A percentile compares a stretch with the other conserved stretches of the same genome.
Evolutionary conservation across 2,888 invertebrate species (phyloP).

Genomic region (Parnassius orleans): DNA sequence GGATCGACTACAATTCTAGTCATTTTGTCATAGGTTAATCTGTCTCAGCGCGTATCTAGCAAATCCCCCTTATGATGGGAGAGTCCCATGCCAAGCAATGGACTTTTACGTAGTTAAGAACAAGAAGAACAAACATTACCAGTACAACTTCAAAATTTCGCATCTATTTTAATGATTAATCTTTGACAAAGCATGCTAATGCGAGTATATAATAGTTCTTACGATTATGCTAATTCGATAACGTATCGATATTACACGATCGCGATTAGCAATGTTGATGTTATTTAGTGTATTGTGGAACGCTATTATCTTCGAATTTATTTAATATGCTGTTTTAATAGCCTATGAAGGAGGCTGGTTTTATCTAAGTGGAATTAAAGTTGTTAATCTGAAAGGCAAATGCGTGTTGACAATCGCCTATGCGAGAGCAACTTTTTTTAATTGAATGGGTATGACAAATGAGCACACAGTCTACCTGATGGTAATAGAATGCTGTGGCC

Average conservation of each 20-base stretch:
- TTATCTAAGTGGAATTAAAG: conserved; percentile 1
- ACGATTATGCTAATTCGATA: conserved; percentile 48
- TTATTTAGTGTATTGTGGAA: conserved; percentile 10
- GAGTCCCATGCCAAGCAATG: too few relatives aligned
- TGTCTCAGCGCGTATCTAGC: too few relatives aligned
- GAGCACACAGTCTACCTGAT: too few relatives aligned
- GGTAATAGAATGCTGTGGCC: too few relatives aligned
- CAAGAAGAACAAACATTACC: too few relatives aligned
- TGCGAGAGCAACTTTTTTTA: not conserved
- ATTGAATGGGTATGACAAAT: too few relatives aligned
- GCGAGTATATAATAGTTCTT: conserved; percentile 4
- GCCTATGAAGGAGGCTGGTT: conserved; percentile 5
- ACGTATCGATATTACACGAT: conserved; percentile 43
- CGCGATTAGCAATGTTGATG: conserved; percentile 30
- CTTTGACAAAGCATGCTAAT: conserved; percentile 9
- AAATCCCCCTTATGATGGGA: too few relatives aligned
- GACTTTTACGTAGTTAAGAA: too few relatives aligned
- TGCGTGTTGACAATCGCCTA: conserved; percentile 1
- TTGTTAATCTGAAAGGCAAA: conserved; percentile 14
- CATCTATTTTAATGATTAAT: conserved; percentile 4
- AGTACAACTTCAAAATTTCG: not conserved
- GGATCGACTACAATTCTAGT: too few relatives aligned
- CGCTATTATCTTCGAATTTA: conserved; percentile 11
- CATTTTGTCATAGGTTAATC: too few relatives aligned
- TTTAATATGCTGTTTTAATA: conserved; percentile 12